A percentile compares a stretch with the other conserved stretches of the same genome.
Conservation (phyloP, 1,140 invertebrate species). For the Elysia chlorotica region DNA sequence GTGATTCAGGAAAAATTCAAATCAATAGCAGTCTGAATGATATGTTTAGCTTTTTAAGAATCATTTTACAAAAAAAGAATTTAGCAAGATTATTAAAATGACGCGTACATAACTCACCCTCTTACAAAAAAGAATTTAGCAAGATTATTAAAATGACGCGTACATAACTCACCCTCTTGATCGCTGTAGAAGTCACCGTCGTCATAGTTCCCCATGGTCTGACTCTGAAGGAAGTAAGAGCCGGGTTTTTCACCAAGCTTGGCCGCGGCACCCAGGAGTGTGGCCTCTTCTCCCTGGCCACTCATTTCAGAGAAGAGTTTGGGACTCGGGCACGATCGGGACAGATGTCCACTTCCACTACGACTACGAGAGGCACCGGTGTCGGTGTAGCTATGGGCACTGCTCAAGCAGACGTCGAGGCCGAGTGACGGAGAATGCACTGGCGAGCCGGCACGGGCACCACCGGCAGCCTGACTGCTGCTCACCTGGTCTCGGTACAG, state of each 20-base stretch:
- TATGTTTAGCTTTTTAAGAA: no score
- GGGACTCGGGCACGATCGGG: conserved; percentile 16
- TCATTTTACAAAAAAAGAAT: no score
- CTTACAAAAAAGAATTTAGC: no score
- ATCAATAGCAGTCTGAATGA: no score
- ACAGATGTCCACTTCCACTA: not conserved
- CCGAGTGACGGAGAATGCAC: no score
- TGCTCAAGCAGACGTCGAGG: no score
- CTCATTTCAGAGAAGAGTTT: not conserved
- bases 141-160: no score
- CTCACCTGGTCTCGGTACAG: not conserved
- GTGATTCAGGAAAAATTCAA: no score
- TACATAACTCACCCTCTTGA: conserved; percentile 10
- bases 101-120: no score
- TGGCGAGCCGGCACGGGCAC: no score
- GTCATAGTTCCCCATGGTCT: no score
- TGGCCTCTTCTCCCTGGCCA: not conserved
- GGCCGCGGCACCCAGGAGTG: conserved; percentile 6
- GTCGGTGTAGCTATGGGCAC: not conserved
- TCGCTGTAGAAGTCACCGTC: not conserved
- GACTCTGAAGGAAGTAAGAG: conserved; percentile 4
- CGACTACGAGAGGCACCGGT: not conserved
- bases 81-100: no score
- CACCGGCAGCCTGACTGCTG: not conserved
- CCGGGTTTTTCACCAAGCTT: conserved; percentile 2